Base-by-base conservation (phyloP, 2,797 vertebrate genomes). In the Halcyon smyrnensis region DNA sequence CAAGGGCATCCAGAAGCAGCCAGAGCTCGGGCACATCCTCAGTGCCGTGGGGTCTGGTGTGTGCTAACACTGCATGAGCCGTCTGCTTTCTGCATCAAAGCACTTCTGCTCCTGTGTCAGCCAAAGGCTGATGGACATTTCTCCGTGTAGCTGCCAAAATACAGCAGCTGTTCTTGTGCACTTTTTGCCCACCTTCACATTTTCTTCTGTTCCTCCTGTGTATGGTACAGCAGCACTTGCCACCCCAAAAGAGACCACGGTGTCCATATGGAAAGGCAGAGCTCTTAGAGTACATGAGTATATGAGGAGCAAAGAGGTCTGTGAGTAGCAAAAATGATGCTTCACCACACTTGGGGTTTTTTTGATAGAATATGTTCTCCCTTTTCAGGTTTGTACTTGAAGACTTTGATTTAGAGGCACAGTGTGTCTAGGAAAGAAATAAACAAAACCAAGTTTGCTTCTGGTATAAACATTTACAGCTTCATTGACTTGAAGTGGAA, bases 21-120 rank as follows among this genome's bases (percentile, higher is more conserved):
- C 5, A 13, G 59, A 54, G 65, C 80, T 78, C 28, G 16, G 67
- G 43, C 0, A 0, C 6, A 6, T 19, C 30, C 43, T n/a, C 2
- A 0, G 4, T 18, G 39, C 2, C 0, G 3, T 32, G 50, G 48
- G 36, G 4, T 45, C 37, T 21, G 50, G 4, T 3, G 3, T 8
- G 43, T 37, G 70, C 63, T n/a, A 13, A 36, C 2, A 2, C 53
- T 28, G 32, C 0, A 0, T 43, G 65, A 24, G 28, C 71, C 0
- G 0, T 37, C 57, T 3, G 24, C 43, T 73, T 28, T 51, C 65
- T n/a, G 30, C 41, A 2, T 32, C 3, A 3, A 9, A 53, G 27
- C 16, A 1, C 3, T n/a, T 57, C 1, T 53, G 21, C 32, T 62
- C 41, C 36, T 12, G 32, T 60, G 39, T 18, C 43, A 62, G 54